phyloP scores from a whole-genome alignment of 2,797 vertebrate species.

The Psittacula echo region DNA sequence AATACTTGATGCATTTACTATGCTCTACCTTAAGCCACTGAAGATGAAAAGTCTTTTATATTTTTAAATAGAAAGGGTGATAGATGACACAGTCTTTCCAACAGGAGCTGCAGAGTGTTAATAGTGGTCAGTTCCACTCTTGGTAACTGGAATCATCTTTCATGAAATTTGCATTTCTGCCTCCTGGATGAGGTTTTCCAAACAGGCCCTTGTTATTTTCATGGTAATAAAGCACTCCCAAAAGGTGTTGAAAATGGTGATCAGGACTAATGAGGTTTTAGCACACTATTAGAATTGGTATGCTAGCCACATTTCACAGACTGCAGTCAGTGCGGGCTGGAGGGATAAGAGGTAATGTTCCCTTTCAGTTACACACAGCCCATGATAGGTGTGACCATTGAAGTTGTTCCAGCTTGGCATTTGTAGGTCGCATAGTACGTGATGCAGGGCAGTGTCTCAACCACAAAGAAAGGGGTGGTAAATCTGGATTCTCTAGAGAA shows the following conservation, averaged over 20 bases:
- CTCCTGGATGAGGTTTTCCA: background rate
- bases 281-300: background rate
- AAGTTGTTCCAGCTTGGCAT: background rate
- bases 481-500: background rate
- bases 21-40: background rate
- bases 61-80: background rate
- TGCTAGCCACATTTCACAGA: background rate
- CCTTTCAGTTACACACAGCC: background rate
- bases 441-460: background rate
- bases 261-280: slow-evolving; percentile 16
- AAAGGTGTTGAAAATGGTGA: slow-evolving; percentile 12
- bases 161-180: background rate
- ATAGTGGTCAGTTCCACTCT: background rate
- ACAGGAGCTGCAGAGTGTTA: background rate
- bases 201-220: background rate
- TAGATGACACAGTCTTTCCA: background rate
- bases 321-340: background rate
- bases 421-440: background rate
- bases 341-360: background rate
- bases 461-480: background rate
- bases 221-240: background rate
- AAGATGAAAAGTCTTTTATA: background rate
- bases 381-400: rapidly evolving
- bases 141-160: background rate
- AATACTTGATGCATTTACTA: background rate